Conservation (phyloP, 2,888 invertebrate species). For the Mesodorylaimus sp. region DNA sequence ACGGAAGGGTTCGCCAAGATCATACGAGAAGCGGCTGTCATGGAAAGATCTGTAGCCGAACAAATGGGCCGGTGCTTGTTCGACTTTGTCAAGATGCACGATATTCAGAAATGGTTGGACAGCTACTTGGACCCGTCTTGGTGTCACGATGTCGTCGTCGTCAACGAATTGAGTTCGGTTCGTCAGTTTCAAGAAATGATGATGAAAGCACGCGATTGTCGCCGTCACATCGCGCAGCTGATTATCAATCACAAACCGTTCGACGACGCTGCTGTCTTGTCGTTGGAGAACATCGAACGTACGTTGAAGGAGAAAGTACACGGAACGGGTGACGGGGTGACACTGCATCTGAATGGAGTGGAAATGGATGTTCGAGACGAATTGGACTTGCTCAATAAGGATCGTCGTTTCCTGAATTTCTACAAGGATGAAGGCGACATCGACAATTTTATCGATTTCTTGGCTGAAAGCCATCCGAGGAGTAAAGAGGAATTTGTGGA, state of each 20-base stretch:
- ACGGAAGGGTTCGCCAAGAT: slow-evolving; percentile 67
- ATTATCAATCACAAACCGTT: too few species aligned
- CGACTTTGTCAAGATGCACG: slow-evolving; percentile 7
- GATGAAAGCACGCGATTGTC: too few species aligned
- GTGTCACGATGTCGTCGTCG: slow-evolving; percentile 4
- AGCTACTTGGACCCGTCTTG: slow-evolving; percentile 3
- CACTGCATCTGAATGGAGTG: too few species aligned
- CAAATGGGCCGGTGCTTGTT: slow-evolving; percentile 11
- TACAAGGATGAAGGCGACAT: not conserved
- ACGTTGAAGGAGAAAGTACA: too few species aligned
- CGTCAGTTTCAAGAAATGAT: too few species aligned
- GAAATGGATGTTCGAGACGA: too few species aligned
- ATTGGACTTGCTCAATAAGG: not conserved
- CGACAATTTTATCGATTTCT: not conserved
- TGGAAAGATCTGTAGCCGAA: slow-evolving; percentile 59
- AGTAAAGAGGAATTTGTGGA: not conserved
- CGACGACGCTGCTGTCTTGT: too few species aligned
- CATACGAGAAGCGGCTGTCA: slow-evolving; percentile 63
- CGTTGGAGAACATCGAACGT: too few species aligned
- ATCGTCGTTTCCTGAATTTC: not conserved
- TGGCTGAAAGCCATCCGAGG: not conserved
- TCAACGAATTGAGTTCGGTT: too few species aligned
- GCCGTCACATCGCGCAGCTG: too few species aligned
- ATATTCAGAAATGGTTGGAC: slow-evolving; percentile 4
- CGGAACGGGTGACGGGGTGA: too few species aligned